Base-by-base conservation (phyloP, 2,113 vertebrate genomes). In the Pogonocichla stellata region DNA sequence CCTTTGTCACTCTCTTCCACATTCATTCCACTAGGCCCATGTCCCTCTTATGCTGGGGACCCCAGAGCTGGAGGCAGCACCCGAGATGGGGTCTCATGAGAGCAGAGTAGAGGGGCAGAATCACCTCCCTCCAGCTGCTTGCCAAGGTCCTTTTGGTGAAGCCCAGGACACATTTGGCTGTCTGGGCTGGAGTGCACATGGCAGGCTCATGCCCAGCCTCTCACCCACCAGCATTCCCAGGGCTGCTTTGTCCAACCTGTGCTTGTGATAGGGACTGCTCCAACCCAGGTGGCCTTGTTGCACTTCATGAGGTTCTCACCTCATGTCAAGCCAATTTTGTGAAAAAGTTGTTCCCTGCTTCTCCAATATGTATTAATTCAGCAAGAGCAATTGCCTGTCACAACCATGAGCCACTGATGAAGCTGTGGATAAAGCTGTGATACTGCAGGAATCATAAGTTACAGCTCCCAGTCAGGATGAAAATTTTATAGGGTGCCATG, bases 21-120 rank as follows among this genome's bases (percentile, higher is more conserved):
- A 77, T 22, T 56, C n/a, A 28, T 14, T 62, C 62, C 79, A 75
- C 29, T 7, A 61, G 29, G 29, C 8, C 11, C 47, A 82, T 0
- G 0, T 26, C 47, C 40, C 47, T 60, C 13, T 10, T 15, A 13
- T 16, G 20, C 0, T 61, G 40, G 42, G 71, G 14, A 56, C 9
- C n/a, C 47, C 54, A 48, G 62, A 61, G 47, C 17, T 61, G 54
- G 40, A 23, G 36, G n/a, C 29, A 48, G 20, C 5, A 26, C 47
- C 34, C 0, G 2, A 61, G 40, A 42, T 23, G 34, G n/a, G 25
- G 8, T 48, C 40, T 23, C 45, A 47, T 5, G 6, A 61, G 54
- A 54, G 54, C 1, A 0, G 19, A 64, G 31, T 1, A 64, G 50
- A 54, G 20, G 47, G 31, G 34, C 18, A 69, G 48, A 83, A 48